These are phyloP conservation scores for Tiliacea citrago DNA, from an alignment of 2,888 invertebrate genomes.

Conservation along the genomic window DNA sequence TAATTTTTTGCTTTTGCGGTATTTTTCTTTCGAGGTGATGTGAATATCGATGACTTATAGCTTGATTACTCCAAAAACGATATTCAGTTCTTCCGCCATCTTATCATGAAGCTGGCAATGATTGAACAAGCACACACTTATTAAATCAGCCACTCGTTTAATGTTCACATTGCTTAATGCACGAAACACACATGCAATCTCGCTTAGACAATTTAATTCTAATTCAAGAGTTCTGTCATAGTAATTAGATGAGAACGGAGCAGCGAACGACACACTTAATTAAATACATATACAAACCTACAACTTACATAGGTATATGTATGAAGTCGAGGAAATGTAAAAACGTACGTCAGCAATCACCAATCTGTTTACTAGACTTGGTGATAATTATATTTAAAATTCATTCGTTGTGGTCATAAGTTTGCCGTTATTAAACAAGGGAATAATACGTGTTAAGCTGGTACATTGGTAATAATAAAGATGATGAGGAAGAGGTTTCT, in stretches of 20 bases:
- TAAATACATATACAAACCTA: not conserved
- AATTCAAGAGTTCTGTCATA: slow-evolving; percentile 22
- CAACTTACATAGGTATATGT: not conserved
- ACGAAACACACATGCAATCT: slow-evolving; percentile 1
- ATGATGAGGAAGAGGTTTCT: too few species aligned
- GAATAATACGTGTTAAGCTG: too few species aligned
- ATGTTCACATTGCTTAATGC: not conserved
- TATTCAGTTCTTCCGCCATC: not conserved
- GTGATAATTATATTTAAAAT: not conserved
- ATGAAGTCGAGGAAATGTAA: not conserved
- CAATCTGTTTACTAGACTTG: not conserved
- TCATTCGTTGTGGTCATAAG: not conserved
- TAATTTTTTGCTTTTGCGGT: slow-evolving; percentile 23
- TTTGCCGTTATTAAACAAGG: not conserved
- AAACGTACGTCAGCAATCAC: not conserved
- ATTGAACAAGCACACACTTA: not conserved
- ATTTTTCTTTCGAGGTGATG: slow-evolving; percentile 30
- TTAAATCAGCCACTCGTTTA: not conserved
- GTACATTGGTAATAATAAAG: too few species aligned
- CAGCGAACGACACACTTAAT: not conserved
- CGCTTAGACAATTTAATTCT: slow-evolving; percentile 8
- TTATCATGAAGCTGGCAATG: not conserved
- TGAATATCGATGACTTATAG: not conserved
- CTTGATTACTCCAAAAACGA: not conserved
- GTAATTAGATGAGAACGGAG: slow-evolving; percentile 21